These are phyloP conservation scores for Halcyon chelicuti DNA, from an alignment of 2,797 vertebrate species.

Conservation along the genomic window DNA sequence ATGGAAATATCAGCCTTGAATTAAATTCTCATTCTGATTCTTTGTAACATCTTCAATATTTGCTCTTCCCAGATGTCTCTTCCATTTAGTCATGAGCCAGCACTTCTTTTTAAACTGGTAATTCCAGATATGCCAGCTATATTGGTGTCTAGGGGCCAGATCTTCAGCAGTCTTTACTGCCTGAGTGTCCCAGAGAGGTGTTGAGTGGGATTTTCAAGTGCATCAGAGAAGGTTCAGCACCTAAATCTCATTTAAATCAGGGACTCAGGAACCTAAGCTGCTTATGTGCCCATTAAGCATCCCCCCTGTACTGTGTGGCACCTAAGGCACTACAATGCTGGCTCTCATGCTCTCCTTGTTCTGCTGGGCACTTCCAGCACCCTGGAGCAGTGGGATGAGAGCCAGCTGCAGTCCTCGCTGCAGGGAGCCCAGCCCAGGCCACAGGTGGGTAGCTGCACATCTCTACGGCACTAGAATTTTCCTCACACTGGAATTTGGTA, in stretches of 20 bases:
- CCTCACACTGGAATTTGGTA: neutral
- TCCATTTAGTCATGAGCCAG: slow-evolving; percentile 20
- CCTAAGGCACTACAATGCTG: fast-evolving
- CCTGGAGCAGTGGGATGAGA: neutral
- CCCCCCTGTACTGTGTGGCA: neutral
- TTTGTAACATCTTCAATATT: neutral
- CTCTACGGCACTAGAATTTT: neutral
- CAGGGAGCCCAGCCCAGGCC: neutral
- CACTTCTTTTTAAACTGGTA: slow-evolving; percentile 15
- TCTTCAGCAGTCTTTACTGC: neutral
- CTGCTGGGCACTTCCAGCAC: neutral
- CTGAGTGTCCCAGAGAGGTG: neutral
- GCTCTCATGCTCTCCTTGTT: neutral
- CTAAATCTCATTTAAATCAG: neutral
- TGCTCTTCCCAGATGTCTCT: slow-evolving; percentile 28
- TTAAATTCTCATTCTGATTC: neutral
- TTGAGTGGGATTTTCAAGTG: slow-evolving; percentile 19
- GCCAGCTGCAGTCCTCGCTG: fast-evolving
- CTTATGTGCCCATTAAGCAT: neutral
- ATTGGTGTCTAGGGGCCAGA: neutral
- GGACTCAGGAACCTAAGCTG: neutral
- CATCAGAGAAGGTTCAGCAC: neutral
- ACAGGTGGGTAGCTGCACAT: fast-evolving
- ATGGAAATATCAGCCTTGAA: slow-evolving; percentile 2
- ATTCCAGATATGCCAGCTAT: slow-evolving; percentile 21